Evolutionary conservation across 2,797 vertebrate genomes (phyloP).

Genomic region (Tarsius wallacei): DNA sequence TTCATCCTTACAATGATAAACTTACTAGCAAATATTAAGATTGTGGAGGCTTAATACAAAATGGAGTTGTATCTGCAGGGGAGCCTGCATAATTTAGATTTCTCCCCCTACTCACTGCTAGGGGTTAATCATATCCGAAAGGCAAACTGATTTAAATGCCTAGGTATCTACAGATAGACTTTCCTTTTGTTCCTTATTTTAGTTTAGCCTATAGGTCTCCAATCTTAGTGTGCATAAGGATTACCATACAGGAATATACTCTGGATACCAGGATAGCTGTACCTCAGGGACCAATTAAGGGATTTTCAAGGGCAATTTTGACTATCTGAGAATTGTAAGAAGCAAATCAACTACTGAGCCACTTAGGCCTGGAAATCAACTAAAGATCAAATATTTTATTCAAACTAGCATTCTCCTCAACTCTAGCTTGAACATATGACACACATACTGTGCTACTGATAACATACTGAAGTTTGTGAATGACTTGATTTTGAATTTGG

Average conservation of each 20-base stretch:
- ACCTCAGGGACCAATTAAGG: neutral
- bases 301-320: neutral
- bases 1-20: neutral
- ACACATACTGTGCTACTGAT: neutral
- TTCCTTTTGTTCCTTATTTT: slow-evolving; percentile 35
- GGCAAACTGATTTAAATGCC: neutral
- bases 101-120: neutral
- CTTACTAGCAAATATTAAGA: slow-evolving; percentile 22
- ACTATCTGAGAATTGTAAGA: slow-evolving; percentile 52
- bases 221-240: neutral
- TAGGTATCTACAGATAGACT: neutral
- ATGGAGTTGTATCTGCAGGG: neutral
- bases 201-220: neutral
- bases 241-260: neutral
- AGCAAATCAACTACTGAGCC: neutral
- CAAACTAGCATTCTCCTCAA: neutral
- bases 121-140: neutral
- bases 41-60: neutral
- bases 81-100: neutral
- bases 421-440: slow-evolving; percentile 3
- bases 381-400: neutral
- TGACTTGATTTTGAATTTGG: slow-evolving; percentile 42
- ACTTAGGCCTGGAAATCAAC: neutral
- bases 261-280: neutral
- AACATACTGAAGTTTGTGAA: neutral